phyloP scores from a whole-genome alignment of 1,140 invertebrate genomes.

The Harpegnathos saltator region DNA sequence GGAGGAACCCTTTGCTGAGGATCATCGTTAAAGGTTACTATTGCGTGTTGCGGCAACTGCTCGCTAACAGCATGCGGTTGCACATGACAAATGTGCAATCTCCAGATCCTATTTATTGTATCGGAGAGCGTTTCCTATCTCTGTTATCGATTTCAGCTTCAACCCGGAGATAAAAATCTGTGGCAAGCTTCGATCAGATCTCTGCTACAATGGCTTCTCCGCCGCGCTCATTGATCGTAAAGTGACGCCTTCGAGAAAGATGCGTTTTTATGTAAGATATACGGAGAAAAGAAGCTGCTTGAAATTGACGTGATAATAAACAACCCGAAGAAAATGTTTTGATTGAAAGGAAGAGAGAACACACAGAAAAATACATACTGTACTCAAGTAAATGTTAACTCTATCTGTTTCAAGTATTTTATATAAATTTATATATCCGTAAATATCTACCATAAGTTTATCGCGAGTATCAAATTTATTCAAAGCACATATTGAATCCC shows the following conservation, averaged over 20 bases:
- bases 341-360: too few species aligned
- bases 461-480: too few species aligned
- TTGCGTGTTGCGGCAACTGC: neutral
- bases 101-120: neutral
- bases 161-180: neutral
- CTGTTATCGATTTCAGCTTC: neutral
- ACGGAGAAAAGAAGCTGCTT: too few species aligned
- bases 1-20: slow-evolving; percentile 20
- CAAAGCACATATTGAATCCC: too few species aligned
- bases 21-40: slow-evolving; percentile 61
- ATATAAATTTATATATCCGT: too few species aligned
- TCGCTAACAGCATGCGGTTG: neutral
- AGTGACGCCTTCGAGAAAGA: neutral
- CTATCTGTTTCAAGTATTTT: too few species aligned
- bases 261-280: too few species aligned
- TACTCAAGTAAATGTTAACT: too few species aligned
- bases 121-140: neutral
- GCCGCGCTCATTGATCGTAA: neutral
- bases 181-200: neutral
- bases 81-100: neutral
- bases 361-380: too few species aligned
- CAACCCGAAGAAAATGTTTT: too few species aligned
- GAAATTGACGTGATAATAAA: too few species aligned
- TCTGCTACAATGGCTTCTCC: neutral
- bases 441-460: too few species aligned